These are phyloP conservation scores for Macropis europaea DNA, from an alignment of 2,888 invertebrate genomes.

Conservation along the genomic window DNA sequence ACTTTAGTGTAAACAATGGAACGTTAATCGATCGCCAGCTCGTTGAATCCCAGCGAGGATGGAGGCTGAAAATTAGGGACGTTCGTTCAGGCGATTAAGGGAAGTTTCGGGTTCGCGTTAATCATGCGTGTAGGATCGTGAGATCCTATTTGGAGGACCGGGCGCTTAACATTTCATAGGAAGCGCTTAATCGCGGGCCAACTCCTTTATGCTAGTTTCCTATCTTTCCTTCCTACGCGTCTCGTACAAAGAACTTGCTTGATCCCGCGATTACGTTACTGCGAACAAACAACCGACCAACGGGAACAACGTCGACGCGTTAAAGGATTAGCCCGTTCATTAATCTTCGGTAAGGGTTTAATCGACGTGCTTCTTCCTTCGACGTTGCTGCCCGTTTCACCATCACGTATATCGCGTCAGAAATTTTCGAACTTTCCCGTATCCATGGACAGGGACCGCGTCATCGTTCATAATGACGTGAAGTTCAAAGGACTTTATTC, in stretches of 20 bases:
- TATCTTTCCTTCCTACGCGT: constrained; percentile 8
- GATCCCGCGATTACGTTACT: constrained; percentile 38
- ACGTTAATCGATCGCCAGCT: constrained; percentile 7
- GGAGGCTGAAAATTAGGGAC: constrained; percentile 23
- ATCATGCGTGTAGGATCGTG: constrained; percentile 45
- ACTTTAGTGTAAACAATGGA: no score
- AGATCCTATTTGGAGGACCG: constrained; percentile 12
- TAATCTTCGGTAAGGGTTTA: constrained; percentile 37
- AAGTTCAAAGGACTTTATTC: no score
- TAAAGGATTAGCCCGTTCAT: constrained; percentile 35
- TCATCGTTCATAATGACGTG: no score
- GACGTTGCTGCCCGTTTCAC: not conserved
- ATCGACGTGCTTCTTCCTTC: constrained; percentile 10
- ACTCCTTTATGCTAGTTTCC: constrained; percentile 36
- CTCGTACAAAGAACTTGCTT: constrained; percentile 30
- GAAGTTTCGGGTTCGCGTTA: constrained; percentile 41
- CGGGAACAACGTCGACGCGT: constrained; percentile 21
- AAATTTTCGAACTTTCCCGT: not conserved
- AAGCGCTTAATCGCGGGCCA: constrained; percentile 35
- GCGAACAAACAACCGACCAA: constrained; percentile 16
- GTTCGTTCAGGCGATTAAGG: constrained; percentile 39
- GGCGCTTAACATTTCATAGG: constrained; percentile 36
- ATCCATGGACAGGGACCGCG: no score
- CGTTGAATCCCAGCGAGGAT: not conserved
- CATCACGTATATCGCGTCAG: not conserved